Base-by-base conservation (phyloP, 2,888 invertebrate genomes). In the Drosophila sordidapex region DNA sequence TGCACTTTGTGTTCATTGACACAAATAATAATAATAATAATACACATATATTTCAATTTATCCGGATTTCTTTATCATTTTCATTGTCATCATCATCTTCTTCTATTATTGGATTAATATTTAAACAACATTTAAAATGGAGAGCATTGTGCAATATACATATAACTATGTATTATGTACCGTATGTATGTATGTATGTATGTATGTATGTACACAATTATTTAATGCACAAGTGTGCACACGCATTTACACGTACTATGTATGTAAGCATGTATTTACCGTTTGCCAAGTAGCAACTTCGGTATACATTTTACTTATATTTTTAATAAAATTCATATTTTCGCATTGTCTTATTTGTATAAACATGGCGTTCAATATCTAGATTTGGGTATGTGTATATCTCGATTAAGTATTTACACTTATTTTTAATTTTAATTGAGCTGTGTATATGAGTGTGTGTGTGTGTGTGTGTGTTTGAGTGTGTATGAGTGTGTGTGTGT, bases 41-140 rank as follows among this genome's bases (percentile, higher is more conserved):
- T 61, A 38, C 15, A 40, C 27, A 48, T 56, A 15, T 49, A 15
- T 56, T 38, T 36, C 8, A 61, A 43, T 27, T 40, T 61, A 51
- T 51, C 4, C 33, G 49, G 21, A 10, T 54, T 56, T 13, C 27
- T 36, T 53, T 13, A 52, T 52, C 4, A 18, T 40, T 8, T 33
- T 4, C 25, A 21, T 21, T 21, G 21, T 21, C 21, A 21, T 21
- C n/a, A 27, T 38, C 21, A 10, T 46, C 46, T 33, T 40, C 46
- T 36, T 33, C 46, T 43, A 53, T 40, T 38, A 62, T 51, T 74
- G 61, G 58, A 53, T 69, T 58, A 73, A 58, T 77, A 62, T 53
- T 60, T 49, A 52, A 81, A 68, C 61, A 78, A 67, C 70, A 78
- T 78, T 73, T 56, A 56, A 58, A 66, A 48, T 73, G 64, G 57